phyloP scores from a whole-genome alignment of 2,113 vertebrate genomes.

The Beaufortia kweichowensis region DNA sequence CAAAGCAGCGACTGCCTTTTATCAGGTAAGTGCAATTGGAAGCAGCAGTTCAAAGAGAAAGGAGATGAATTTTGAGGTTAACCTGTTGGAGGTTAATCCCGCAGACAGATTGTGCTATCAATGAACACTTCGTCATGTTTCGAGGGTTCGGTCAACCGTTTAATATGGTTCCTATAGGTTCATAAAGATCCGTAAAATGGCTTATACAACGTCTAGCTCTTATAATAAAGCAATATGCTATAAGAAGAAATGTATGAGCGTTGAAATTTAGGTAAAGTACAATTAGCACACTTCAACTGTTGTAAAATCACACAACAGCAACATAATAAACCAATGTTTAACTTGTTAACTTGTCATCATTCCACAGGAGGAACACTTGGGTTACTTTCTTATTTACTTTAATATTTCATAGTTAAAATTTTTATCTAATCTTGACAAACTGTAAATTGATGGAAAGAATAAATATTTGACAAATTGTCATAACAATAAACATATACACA shows the following conservation, averaged over 20 bases:
- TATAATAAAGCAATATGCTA: not conserved
- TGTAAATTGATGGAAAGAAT: too few species aligned
- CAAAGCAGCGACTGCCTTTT: constrained; percentile 48
- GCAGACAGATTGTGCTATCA: constrained; percentile 45
- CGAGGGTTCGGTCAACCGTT: constrained; percentile 45
- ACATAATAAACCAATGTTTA: not conserved
- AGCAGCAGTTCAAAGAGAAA: constrained; percentile 54
- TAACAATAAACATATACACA: too few species aligned
- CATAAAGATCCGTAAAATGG: not conserved
- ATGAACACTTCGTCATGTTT: constrained; percentile 40
- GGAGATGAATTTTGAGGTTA: constrained; percentile 43
- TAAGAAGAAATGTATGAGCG: not conserved
- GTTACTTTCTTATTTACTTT: too few species aligned
- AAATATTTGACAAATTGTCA: too few species aligned
- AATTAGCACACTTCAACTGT: not conserved
- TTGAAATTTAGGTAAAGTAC: not conserved
- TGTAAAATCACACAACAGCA: not conserved
- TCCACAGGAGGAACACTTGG: too few species aligned
- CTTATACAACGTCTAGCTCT: not conserved
- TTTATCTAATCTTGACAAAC: too few species aligned
- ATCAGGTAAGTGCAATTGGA: constrained; percentile 54
- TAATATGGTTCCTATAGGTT: constrained; percentile 16
- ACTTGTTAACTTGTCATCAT: too few species aligned
- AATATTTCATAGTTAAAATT: too few species aligned
- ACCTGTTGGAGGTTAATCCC: constrained; percentile 56